Conservation (phyloP, 2,113 vertebrate genomes). For the Pelmatolapia mariae region DNA sequence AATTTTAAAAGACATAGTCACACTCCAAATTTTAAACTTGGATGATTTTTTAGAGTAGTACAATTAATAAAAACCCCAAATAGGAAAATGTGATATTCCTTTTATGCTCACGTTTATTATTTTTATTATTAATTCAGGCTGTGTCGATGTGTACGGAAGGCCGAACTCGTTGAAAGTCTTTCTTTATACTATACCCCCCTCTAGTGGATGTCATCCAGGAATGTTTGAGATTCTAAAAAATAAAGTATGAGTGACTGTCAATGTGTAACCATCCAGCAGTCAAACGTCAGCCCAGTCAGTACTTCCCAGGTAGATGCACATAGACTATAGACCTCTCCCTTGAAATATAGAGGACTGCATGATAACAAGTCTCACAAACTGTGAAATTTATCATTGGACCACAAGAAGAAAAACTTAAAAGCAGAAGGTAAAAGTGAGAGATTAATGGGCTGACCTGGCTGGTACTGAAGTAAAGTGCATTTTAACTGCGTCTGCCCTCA, state of each 20-base stretch:
- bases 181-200: constrained; percentile 44
- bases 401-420: not conserved
- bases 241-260: not conserved
- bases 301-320: not conserved
- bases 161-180: not conserved
- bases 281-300: not conserved
- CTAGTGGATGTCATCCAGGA: constrained; percentile 26
- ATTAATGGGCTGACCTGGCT: not conserved
- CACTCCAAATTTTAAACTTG: not conserved
- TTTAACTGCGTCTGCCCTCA: constrained; percentile 45
- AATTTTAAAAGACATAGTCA: not conserved
- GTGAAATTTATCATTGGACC: not conserved
- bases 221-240: not conserved
- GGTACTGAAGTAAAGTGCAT: constrained; percentile 42
- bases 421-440: not conserved
- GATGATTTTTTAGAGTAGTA: not conserved
- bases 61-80: not conserved
- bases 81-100: not conserved
- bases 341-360: not conserved
- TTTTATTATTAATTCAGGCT: not conserved
- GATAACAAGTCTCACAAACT: not conserved
- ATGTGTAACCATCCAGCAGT: not conserved
- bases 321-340: not conserved
- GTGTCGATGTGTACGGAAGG: not conserved
- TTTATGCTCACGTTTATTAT: not conserved